These are phyloP conservation scores for Malacosoma neustria DNA, from an alignment of 2,888 invertebrate genomes.

Conservation along the genomic window DNA sequence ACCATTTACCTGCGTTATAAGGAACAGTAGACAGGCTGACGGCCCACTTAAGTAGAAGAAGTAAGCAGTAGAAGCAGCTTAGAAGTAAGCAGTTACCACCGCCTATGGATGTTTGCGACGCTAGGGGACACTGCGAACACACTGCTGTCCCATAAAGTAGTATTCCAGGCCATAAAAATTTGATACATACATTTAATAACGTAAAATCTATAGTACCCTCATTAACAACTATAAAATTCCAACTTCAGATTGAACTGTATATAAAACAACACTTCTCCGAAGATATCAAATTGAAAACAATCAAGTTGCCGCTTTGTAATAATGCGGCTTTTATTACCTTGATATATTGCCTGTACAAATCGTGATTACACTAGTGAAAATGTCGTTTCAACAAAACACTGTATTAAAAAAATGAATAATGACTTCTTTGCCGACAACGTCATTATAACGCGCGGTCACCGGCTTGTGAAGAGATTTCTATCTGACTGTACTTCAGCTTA, in stretches of 20 bases:
- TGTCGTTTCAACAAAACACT: conserved; percentile 72
- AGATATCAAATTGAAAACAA: conserved; percentile 70
- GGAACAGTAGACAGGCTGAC: too few relatives aligned
- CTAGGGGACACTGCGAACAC: too few relatives aligned
- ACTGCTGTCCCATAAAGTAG: too few relatives aligned
- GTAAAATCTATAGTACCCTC: conserved; percentile 33
- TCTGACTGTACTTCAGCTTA: conserved; percentile 35
- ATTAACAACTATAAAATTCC: conserved; percentile 23
- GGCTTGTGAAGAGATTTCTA: conserved; percentile 57
- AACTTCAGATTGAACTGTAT: conserved; percentile 26
- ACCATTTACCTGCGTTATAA: too few relatives aligned
- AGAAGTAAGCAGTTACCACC: too few relatives aligned
- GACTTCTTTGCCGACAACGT: conserved; percentile 67
- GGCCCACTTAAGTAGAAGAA: too few relatives aligned
- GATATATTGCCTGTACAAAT: conserved; percentile 66
- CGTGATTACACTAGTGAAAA: conserved; percentile 71
- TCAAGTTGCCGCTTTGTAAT: conserved; percentile 44
- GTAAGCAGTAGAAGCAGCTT: too few relatives aligned
- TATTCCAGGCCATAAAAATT: too few relatives aligned
- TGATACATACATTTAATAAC: too few relatives aligned
- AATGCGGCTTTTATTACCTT: conserved; percentile 59
- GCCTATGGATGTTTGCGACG: too few relatives aligned
- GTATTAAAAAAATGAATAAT: conserved; percentile 74
- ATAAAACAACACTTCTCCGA: conserved; percentile 35
- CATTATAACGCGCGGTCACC: conserved; percentile 62